Base-by-base conservation (phyloP, 2,888 invertebrate genomes). In the Macaria notata region DNA sequence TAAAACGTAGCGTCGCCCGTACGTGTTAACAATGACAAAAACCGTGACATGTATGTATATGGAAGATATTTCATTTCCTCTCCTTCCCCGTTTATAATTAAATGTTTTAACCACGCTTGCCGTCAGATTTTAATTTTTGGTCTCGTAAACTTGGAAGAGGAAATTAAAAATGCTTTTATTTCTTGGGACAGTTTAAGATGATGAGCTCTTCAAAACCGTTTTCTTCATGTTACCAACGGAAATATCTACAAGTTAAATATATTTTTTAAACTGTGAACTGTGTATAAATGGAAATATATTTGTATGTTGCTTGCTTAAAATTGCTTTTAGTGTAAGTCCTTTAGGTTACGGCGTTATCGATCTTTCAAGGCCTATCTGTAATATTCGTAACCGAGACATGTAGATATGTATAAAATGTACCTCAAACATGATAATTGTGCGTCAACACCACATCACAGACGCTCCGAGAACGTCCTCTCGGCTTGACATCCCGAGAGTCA, bases 161-260 rank as follows among this genome's bases (percentile, higher is more conserved):
- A 85, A 81, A 86, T 84, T 81, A 83, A 83, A 63, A 86, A 83
- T 73, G 72, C 66, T 68, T 67, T 75, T 72, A 75, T 83, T 83
- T 82, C 82, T 84, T 84, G 76, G 76, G 63, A 76, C 81, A 82
- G 73, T 84, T 84, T 73, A 38, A 71, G 65, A 41, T 41, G 41
- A n/a, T 38, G 5, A 38, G 8, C 38, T 1, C 38, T 38, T 38
- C 38, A 2, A 8, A 38, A 8, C 6, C 38, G 5, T 38, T 8
- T 38, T 3, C 38, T 38, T 38, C 38, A 38, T 38, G 38, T 38
- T 38, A 3, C 1, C 19, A 19, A 19, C 19, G 19, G 19, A 19
- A 19, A 19, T 19, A 19, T 19, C 19, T 19, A 2, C 2, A 19
- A 19, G 19, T 19, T 19, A 19, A 19, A 19, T 19, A 19, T 19